Conservation (phyloP, 1,140 invertebrate species). For the Grapholita molesta region DNA sequence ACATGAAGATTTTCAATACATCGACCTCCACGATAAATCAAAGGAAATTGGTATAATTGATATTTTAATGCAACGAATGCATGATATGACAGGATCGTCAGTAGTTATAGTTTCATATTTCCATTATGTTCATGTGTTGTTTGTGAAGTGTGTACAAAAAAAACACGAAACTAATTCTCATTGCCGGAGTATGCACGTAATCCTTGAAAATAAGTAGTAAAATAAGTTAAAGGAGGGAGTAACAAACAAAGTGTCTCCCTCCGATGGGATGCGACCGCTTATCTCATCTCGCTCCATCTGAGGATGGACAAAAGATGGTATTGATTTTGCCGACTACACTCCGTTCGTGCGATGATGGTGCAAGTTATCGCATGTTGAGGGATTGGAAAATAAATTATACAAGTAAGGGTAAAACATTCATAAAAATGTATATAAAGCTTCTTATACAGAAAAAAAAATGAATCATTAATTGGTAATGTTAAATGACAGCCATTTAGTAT, state of each 20-base stretch:
- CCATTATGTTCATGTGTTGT: neutral
- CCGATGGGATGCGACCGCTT: conserved; percentile 53
- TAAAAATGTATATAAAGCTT: neutral
- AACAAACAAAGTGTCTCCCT: conserved; percentile 38
- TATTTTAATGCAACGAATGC: no score
- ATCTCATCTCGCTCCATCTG: conserved; percentile 59
- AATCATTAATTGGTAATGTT: no score
- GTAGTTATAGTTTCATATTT: neutral
- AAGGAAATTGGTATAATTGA: no score
- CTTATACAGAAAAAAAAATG: no score
- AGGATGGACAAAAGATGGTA: conserved; percentile 67
- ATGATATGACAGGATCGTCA: no score
- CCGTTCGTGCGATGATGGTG: conserved; percentile 35
- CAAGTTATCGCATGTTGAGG: conserved; percentile 18
- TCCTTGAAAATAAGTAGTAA: conserved; percentile 18
- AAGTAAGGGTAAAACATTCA: neutral
- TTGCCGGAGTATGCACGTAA: neutral
- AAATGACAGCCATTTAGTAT: no score
- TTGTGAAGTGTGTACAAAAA: neutral
- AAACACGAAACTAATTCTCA: neutral
- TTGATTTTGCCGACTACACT: conserved; percentile 60
- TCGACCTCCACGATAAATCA: no score
- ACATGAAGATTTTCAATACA: no score
- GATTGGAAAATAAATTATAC: neutral
- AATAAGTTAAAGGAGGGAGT: neutral